Evolutionary conservation across 1,140 invertebrate species (phyloP), one percentile per base, ranked within the genome.

Genomic region (Cyrtorhinus lividipennis): DNA sequence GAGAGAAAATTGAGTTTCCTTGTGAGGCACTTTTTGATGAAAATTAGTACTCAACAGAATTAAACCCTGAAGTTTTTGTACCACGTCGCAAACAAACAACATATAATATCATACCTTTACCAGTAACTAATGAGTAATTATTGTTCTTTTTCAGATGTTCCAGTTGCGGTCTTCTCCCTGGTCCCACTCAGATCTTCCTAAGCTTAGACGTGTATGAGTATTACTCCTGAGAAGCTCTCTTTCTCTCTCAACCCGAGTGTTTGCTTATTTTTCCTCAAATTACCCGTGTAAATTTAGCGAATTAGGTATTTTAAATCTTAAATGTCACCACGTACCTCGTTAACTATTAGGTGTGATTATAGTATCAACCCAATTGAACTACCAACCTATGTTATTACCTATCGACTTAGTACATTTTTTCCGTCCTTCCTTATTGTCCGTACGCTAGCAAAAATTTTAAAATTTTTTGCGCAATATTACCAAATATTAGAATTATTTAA

Each of bases 311-410:
- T 38, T 38, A 53, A 13, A 12, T 12, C 20, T 22, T n/a, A n/a
- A 53, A 13, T 53, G 48, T 53, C 48, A n/a, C 48, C 48, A 20
- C 10, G 48, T 53, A 53, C 48, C 48, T 53, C 48, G 20, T 53
- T n/a, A n/a, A n/a, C n/a, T n/a, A n/a, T n/a, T n/a, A n/a, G n/a
- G n/a, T n/a, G n/a, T n/a, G n/a, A n/a, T n/a, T n/a, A n/a, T n/a
- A n/a, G n/a, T n/a, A n/a, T n/a, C n/a, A n/a, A n/a, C n/a, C n/a
- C n/a, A n/a, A n/a, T n/a, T n/a, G n/a, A n/a, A n/a, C n/a, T n/a
- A n/a, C n/a, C n/a, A n/a, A n/a, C n/a, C n/a, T n/a, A n/a, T n/a
- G n/a, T n/a, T n/a, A n/a, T n/a, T n/a, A n/a, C n/a, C n/a, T n/a
- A n/a, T n/a, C n/a, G n/a, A n/a, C n/a, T n/a, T n/a, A n/a, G n/a